phyloP scores from a whole-genome alignment of 2,797 vertebrate species.

The Periparus ater region DNA sequence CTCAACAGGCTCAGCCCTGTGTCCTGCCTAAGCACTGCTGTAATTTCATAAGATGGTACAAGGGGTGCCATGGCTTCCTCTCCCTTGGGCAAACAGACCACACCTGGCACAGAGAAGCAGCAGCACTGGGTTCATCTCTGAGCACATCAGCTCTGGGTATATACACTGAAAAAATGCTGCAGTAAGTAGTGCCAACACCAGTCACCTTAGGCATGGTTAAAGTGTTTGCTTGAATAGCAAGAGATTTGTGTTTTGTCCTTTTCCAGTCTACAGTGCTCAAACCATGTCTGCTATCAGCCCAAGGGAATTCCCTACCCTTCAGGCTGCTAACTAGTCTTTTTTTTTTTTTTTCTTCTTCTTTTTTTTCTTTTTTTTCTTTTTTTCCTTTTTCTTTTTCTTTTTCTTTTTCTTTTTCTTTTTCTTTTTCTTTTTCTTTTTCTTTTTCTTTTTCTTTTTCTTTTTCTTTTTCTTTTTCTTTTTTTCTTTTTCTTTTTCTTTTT shows the following conservation, averaged over 20 bases:
- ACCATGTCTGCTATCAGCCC: background rate
- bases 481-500: too few relatives aligned
- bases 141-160: background rate
- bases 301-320: background rate
- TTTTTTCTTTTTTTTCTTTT: too few relatives aligned
- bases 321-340: background rate
- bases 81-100: background rate
- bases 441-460: too few relatives aligned
- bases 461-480: too few relatives aligned
- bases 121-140: background rate
- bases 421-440: too few relatives aligned
- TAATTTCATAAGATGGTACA: too few relatives aligned
- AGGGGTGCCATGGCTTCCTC: background rate
- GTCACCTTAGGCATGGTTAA: background rate
- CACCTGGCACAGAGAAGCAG: background rate
- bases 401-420: too few relatives aligned
- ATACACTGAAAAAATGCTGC: background rate
- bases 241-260: background rate
- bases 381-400: too few relatives aligned
- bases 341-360: background rate
- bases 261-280: background rate
- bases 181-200: background rate
- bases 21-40: background rate
- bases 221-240: background rate
- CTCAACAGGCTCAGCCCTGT: background rate